A percentile compares a stretch with the other conserved stretches of the same genome.
Evolutionary conservation across 1,140 invertebrate species (phyloP).

Genomic region (Hycleus phaleratus): DNA sequence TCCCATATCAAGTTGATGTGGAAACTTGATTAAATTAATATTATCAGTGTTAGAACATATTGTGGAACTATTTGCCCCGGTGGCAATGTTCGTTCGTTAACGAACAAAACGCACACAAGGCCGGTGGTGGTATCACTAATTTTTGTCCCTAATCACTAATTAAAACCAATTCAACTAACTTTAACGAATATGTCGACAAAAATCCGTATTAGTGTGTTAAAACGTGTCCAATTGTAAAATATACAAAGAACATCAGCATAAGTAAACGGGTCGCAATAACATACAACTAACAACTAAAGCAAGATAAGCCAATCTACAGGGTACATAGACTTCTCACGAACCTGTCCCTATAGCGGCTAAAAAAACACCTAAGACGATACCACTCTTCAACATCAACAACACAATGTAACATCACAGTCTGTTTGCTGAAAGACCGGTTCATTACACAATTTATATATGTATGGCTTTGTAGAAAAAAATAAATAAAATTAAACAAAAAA

Average conservation of each 20-base stretch:
- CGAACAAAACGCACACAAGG: slow-evolving; percentile 1
- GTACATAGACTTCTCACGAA: slow-evolving; percentile 28
- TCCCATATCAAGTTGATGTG: slow-evolving; percentile 33
- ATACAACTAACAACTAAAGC: slow-evolving; percentile 16
- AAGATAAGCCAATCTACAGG: slow-evolving; percentile 28
- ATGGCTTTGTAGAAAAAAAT: no score
- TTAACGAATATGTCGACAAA: no score
- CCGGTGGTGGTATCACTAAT: neutral
- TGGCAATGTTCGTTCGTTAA: neutral
- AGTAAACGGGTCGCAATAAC: slow-evolving; percentile 29
- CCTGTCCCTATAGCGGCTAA: slow-evolving; percentile 16
- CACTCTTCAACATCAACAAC: neutral
- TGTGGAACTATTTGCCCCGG: slow-evolving; percentile 8
- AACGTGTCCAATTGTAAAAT: slow-evolving; percentile 23
- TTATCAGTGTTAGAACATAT: slow-evolving; percentile 19
- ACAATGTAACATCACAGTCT: slow-evolving; percentile 3
- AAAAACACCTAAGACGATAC: neutral
- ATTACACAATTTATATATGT: slow-evolving; percentile 15
- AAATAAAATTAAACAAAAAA: slow-evolving; percentile 2
- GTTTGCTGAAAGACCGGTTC: slow-evolving; percentile 14
- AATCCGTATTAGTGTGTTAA: neutral
- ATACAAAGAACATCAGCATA: slow-evolving; percentile 27
- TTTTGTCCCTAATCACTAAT: neutral
- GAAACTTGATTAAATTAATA: slow-evolving; percentile 35
- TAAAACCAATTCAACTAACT: no score